These are phyloP conservation scores for Ostrea denselamellosa DNA, from an alignment of 1,140 invertebrate species.

Conservation along the genomic window DNA sequence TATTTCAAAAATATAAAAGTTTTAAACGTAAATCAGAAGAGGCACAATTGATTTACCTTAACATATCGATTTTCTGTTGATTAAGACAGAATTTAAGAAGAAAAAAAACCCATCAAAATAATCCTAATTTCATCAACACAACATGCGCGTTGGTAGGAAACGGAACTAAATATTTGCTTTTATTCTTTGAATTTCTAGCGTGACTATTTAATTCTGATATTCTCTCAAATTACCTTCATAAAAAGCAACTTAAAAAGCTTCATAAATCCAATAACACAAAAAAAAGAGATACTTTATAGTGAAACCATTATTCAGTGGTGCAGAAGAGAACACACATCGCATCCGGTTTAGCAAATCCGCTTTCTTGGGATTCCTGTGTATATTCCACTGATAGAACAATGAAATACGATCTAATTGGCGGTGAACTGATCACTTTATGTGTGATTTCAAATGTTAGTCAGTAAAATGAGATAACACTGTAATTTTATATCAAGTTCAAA, in stretches of 20 bases:
- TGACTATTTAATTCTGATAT: not conserved
- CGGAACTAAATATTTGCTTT: too few species aligned
- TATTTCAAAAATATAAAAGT: too few species aligned
- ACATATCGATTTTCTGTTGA: too few species aligned
- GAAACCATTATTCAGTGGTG: conserved; percentile 8
- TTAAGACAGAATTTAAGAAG: too few species aligned
- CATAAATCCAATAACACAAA: not conserved
- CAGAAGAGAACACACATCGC: not conserved
- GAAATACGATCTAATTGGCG: conserved; percentile 1
- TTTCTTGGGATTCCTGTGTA: conserved; percentile 9
- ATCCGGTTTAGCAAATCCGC: conserved; percentile 15
- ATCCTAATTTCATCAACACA: too few species aligned
- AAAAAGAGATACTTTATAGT: not conserved
- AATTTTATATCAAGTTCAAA: conserved; percentile 22
- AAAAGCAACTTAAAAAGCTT: conserved; percentile 9
- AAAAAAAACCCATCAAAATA: too few species aligned
- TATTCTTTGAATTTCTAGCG: not conserved
- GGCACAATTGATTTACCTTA: too few species aligned
- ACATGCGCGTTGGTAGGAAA: too few species aligned
- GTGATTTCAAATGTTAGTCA: not conserved
- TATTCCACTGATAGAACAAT: not conserved
- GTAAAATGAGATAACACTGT: conserved; percentile 6
- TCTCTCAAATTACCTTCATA: conserved; percentile 4
- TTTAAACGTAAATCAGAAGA: too few species aligned
- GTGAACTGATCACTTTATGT: conserved; percentile 5